A percentile compares a stretch with the other conserved stretches of the same genome.
Conservation (phyloP, 2,888 invertebrate species). For the Eupithecia subumbrata region DNA sequence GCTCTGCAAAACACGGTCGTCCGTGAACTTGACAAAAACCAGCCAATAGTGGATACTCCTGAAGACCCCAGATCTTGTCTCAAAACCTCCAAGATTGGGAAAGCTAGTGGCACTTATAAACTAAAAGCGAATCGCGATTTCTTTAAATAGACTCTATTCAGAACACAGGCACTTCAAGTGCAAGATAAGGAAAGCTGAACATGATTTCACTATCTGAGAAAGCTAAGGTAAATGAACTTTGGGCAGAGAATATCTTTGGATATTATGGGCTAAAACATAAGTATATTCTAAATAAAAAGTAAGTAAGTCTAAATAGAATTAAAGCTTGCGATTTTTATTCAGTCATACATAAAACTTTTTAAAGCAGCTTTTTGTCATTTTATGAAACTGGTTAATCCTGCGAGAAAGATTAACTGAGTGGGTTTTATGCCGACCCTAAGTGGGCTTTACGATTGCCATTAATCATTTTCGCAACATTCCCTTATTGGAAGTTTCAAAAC, state of each 20-base stretch:
- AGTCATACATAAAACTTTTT: not conserved
- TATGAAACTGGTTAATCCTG: conserved; percentile 3
- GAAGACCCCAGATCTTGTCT: not conserved
- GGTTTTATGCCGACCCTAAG: conserved; percentile 4
- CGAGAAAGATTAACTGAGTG: conserved; percentile 1
- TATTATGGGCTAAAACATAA: not conserved
- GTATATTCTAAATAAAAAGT: too few relatives aligned
- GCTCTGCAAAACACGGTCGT: conserved; percentile 42
- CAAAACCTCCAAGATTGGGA: not conserved
- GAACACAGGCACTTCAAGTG: conserved; percentile 59
- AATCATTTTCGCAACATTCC: conserved; percentile 48
- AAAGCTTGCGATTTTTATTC: not conserved
- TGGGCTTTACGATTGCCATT: conserved; percentile 3
- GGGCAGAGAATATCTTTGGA: not conserved
- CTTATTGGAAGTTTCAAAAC: conserved; percentile 65
- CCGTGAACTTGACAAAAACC: conserved; percentile 55
- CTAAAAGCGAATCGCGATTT: conserved; percentile 45
- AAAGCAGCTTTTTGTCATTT: not conserved
- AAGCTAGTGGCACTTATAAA: conserved; percentile 25
- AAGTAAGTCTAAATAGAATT: too few relatives aligned
- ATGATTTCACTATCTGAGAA: conserved; percentile 49
- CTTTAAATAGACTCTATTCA: conserved; percentile 58
- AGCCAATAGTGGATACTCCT: not conserved
- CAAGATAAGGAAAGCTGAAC: conserved; percentile 64
- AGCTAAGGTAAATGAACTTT: conserved; percentile 56